phyloP scores from a whole-genome alignment of 2,113 vertebrate genomes.

The Chaetura pelagica region DNA sequence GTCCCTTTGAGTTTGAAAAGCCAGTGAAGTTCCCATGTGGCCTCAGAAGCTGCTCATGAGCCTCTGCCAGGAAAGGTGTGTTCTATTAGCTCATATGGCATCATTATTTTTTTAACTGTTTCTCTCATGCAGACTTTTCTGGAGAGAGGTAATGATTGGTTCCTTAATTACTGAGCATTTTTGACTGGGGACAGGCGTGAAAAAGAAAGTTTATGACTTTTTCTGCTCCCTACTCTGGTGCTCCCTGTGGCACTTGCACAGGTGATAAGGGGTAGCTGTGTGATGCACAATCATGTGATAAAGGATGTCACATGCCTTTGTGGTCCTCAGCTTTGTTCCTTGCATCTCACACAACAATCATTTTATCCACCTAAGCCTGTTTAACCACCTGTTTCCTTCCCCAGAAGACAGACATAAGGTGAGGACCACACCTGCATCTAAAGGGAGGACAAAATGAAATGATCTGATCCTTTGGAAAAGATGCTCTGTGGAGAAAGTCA shows the following conservation, averaged over 20 bases:
- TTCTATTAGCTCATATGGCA: not conserved
- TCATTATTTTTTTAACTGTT: not conserved
- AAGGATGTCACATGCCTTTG: too few relatives aligned
- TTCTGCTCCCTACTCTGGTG: not conserved
- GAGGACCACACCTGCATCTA: not conserved
- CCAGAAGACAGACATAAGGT: not conserved
- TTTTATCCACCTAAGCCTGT: too few relatives aligned
- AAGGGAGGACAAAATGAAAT: not conserved
- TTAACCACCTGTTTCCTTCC: too few relatives aligned
- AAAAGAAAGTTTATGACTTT: not conserved
- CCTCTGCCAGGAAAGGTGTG: not conserved
- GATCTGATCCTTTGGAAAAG: not conserved
- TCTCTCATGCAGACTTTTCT: not conserved
- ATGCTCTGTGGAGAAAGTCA: not conserved
- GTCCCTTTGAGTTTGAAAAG: conserved; percentile 52
- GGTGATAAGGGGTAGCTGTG: not conserved
- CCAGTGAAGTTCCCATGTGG: conserved; percentile 4
- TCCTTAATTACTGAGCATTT: not conserved
- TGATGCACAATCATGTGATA: too few relatives aligned
- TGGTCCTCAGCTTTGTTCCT: too few relatives aligned
- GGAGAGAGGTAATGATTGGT: not conserved
- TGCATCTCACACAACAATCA: too few relatives aligned
- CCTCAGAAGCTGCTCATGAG: not conserved
- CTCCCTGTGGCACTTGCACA: not conserved
- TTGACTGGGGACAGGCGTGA: not conserved